Base-by-base conservation (phyloP, 1,140 invertebrate species). In the Calliphora vicina region DNA sequence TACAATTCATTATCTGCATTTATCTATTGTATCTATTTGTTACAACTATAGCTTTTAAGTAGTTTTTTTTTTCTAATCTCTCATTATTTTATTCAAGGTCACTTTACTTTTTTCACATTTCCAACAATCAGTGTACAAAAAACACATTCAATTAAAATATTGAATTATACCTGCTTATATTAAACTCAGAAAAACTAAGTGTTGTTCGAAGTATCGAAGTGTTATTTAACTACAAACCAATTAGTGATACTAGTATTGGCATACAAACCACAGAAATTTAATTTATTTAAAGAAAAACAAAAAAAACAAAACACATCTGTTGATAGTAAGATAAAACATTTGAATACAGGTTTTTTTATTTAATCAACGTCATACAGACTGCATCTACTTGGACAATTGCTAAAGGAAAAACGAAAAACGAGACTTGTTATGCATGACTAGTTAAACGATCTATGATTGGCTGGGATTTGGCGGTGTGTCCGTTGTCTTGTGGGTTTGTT, bases 361-460 rank as follows among this genome's bases (percentile, higher is more conserved):
- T 73, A 15, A 26, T 29, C 29, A n/a, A 42, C 29, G 26, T 76
- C 73, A 76, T 10, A 35, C 1, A 5, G 35, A 6, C 35, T 35
- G 35, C 35, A 35, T 35, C 35, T 35, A 35, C 35, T 35, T 35
- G 35, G 35, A 35, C 35, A 35, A 8, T 35, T 35, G 35, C 15
- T 50, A 13, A n/a, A 50, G 45, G 45, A 50, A 50, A 67, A 67
- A 67, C 61, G 45, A 50, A 50, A 67, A 67, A 67, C 61, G 61
- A 67, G 61, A 67, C 61, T 67, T 23, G 61, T 67, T 67, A 23
- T 67, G 61, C 61, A 67, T 25, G 61, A 67, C 61, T 67, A 23
- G 23, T 10, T 20, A 67, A 67, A 67, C 61, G 61, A 67, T 67
- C 25, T 78, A 43, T 78, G 74, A 78, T 78, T 78, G 74, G 74